Evolutionary conservation across 2,797 vertebrate genomes (phyloP).

Genomic region (Helarctos malayanus): DNA sequence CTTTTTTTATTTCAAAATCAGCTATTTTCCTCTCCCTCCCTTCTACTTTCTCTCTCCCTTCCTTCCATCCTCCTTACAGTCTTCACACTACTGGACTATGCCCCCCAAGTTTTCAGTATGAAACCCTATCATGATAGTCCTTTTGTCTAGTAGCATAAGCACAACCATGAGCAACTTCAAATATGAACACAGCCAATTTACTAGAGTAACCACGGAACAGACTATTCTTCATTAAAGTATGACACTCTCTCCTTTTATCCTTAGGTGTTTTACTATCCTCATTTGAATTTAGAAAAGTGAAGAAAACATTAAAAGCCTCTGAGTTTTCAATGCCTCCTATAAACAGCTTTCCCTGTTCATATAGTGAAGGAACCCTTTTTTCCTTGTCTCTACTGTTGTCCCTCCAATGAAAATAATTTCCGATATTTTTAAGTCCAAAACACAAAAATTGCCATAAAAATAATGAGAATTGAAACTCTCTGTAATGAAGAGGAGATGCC

Average conservation of each 20-base stretch:
- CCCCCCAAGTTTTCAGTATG: neutral
- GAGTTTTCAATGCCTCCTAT: neutral
- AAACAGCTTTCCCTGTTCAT: neutral
- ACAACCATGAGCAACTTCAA: neutral
- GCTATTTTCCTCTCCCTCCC: neutral
- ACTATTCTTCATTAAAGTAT: neutral
- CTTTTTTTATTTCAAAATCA: neutral
- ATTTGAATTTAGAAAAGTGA: neutral
- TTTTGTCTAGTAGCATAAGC: neutral
- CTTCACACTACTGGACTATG: neutral
- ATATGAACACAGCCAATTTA: neutral
- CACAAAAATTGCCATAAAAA: neutral
- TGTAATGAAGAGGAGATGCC: neutral
- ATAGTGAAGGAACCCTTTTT: neutral
- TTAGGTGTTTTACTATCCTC: neutral
- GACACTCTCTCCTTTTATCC: neutral
- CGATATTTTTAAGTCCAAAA: neutral
- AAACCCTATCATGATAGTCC: neutral
- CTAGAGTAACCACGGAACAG: neutral
- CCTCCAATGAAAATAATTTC: neutral
- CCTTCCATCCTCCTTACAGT: neutral
- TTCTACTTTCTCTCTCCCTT: neutral
- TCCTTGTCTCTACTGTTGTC: neutral
- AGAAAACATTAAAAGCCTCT: slow-evolving; percentile 30
- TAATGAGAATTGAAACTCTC: neutral